A percentile compares a stretch with the other conserved stretches of the same genome.
Conservation (phyloP, 92 coral and sea anemone species). For the Montipora capitata region DNA sequence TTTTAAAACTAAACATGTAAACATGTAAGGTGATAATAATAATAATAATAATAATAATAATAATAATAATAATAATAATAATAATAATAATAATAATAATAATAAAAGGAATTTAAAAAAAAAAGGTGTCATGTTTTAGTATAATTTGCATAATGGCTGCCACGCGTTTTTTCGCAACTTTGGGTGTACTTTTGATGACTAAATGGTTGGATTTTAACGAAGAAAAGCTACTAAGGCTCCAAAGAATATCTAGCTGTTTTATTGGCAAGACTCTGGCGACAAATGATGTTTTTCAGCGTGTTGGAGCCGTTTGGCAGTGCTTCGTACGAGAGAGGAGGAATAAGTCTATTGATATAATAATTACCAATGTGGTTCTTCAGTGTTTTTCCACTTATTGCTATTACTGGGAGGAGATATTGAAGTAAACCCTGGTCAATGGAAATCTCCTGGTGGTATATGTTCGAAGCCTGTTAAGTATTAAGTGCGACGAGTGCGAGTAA, state of each 20-base stretch:
- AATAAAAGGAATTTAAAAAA: too few relatives aligned
- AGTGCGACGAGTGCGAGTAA: slow-evolving; percentile 4
- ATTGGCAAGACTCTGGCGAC: too few relatives aligned
- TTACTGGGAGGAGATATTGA: slow-evolving; percentile 33
- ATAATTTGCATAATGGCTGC: neutral
- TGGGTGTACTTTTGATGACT: neutral
- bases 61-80: too few relatives aligned
- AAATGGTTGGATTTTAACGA: too few relatives aligned
- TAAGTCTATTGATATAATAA: slow-evolving; percentile 3
- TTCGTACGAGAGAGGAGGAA: slow-evolving; percentile 15
- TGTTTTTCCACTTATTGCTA: slow-evolving; percentile 24
- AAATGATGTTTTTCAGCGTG: neutral
- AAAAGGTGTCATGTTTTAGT: too few relatives aligned
- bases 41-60: too few relatives aligned
- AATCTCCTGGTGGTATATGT: slow-evolving; percentile 27
- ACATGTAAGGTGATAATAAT: too few relatives aligned
- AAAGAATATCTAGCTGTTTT: too few relatives aligned
- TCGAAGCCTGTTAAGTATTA: slow-evolving; percentile 22
- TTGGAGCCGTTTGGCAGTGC: slow-evolving; percentile 11
- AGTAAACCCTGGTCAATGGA: slow-evolving; percentile 25
- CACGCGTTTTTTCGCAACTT: neutral
- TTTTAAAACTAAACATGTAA: too few relatives aligned
- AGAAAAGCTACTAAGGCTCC: too few relatives aligned
- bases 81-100: too few relatives aligned
- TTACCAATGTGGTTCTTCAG: slow-evolving; percentile 11